A percentile compares a stretch with the other conserved stretches of the same genome.
These are phyloP conservation scores for Drosophila neonasuta DNA, from an alignment of 2,888 invertebrate species.

Conservation along the genomic window DNA sequence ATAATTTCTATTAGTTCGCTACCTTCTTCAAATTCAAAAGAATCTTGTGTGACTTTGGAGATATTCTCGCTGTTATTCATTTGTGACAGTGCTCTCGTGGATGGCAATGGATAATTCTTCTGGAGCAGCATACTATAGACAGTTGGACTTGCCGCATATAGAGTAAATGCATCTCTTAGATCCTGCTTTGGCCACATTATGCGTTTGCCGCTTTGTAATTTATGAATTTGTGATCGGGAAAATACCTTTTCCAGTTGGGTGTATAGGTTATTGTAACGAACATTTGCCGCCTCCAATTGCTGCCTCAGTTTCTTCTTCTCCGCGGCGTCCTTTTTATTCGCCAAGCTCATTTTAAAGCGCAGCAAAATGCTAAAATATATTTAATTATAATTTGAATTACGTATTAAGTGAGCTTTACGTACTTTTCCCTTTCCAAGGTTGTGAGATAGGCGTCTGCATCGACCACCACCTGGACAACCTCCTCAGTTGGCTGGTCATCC, in stretches of 20 bases:
- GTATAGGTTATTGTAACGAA: background rate
- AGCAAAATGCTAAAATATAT: slow-evolving; percentile 22
- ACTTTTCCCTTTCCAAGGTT: slow-evolving; percentile 34
- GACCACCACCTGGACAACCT: slow-evolving; percentile 28
- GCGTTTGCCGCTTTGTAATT: slow-evolving; percentile 27
- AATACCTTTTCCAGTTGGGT: slow-evolving; percentile 1
- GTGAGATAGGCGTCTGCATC: slow-evolving; percentile 35
- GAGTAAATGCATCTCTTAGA: slow-evolving; percentile 12
- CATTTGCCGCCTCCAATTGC: slow-evolving; percentile 18
- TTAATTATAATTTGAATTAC: background rate
- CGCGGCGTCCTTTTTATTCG: background rate
- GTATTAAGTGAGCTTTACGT: background rate
- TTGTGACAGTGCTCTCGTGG: slow-evolving; percentile 1
- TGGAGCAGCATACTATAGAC: slow-evolving; percentile 19
- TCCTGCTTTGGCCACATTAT: slow-evolving; percentile 24
- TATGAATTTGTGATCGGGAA: slow-evolving; percentile 28
- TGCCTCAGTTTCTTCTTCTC: slow-evolving; percentile 5
- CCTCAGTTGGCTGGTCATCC: slow-evolving; percentile 3
- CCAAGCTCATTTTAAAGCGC: slow-evolving; percentile 18
- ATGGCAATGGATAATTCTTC: slow-evolving; percentile 29
- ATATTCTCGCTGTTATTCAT: slow-evolving; percentile 3
- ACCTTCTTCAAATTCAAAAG: background rate
- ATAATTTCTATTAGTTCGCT: slow-evolving; percentile 1
- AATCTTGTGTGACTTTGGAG: background rate
- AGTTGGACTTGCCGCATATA: slow-evolving; percentile 9